A percentile compares a stretch with the other conserved stretches of the same genome.
These are phyloP conservation scores for Morelia viridis DNA, from an alignment of 2,797 vertebrate genomes.

Conservation along the genomic window DNA sequence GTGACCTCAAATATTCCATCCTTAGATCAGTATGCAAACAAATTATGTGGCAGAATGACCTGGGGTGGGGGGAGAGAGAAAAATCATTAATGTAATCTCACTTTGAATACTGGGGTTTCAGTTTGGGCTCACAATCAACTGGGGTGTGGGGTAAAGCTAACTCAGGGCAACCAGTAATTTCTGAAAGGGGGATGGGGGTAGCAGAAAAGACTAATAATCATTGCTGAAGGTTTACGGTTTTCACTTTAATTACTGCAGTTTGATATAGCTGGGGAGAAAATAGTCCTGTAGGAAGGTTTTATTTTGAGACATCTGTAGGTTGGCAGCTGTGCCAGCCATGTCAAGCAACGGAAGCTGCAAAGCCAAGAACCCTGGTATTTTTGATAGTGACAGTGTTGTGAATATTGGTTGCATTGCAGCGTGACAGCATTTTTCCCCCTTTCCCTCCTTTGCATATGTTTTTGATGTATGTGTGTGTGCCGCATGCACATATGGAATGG, in stretches of 20 bases:
- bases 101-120: neutral
- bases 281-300: constrained; percentile 63
- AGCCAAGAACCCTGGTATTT: constrained; percentile 46
- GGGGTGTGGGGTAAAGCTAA: neutral
- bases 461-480: constrained; percentile 9
- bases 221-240: constrained; percentile 35
- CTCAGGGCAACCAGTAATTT: neutral
- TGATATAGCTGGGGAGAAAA: constrained; percentile 31
- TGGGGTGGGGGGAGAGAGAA: neutral
- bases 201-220: constrained; percentile 35
- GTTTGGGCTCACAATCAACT: neutral
- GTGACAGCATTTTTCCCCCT: constrained; percentile 54
- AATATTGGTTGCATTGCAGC: constrained; percentile 55
- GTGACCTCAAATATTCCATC: constrained; percentile 23
- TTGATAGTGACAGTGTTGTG: constrained; percentile 56
- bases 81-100: neutral
- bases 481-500: neutral
- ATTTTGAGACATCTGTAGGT: constrained; percentile 68
- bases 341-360: constrained; percentile 52
- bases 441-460: constrained; percentile 31
- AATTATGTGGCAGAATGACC: constrained; percentile 1
- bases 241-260: constrained; percentile 54
- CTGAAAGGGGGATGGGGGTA: constrained; percentile 9
- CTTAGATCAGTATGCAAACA: constrained; percentile 26
- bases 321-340: constrained; percentile 68